phyloP scores from a whole-genome alignment of 30 jellyfish, hydroid and myxozoan species.

The Cassiopea andromeda region DNA sequence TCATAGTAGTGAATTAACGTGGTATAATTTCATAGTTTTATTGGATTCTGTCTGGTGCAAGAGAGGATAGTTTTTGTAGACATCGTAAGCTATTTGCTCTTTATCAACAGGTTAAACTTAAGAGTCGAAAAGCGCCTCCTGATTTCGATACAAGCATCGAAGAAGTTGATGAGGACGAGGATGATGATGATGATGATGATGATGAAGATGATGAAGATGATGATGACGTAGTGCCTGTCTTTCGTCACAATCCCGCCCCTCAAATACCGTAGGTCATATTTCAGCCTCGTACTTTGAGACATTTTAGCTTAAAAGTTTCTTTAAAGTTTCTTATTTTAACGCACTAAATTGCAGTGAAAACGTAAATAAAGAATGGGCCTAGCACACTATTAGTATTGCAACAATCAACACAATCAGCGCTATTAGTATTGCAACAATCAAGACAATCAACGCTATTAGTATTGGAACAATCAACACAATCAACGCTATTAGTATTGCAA shows the following conservation, averaged over 20 bases:
- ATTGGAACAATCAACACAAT: no score
- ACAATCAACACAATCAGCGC: no score
- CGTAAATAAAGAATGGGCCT: no score
- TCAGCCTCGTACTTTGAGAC: background rate
- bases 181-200: constrained; percentile 35
- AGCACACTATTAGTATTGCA: no score
- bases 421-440: no score
- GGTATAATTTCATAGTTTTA: no score
- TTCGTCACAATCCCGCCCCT: background rate
- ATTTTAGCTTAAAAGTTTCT: no score
- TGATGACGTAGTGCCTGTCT: background rate
- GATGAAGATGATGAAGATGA: background rate
- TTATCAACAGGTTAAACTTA: background rate
- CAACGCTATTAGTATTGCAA: no score
- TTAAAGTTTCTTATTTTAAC: no score
- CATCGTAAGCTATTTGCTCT: background rate
- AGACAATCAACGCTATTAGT: no score
- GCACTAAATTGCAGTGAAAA: no score
- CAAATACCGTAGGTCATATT: background rate
- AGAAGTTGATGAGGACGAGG: constrained; percentile 9
- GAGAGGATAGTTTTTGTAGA: background rate
- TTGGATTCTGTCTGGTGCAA: background rate
- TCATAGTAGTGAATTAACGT: no score
- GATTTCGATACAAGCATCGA: background rate
- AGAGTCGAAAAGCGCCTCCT: background rate